These are phyloP conservation scores for Thera britannica DNA, from an alignment of 2,888 invertebrate species.

Conservation along the genomic window DNA sequence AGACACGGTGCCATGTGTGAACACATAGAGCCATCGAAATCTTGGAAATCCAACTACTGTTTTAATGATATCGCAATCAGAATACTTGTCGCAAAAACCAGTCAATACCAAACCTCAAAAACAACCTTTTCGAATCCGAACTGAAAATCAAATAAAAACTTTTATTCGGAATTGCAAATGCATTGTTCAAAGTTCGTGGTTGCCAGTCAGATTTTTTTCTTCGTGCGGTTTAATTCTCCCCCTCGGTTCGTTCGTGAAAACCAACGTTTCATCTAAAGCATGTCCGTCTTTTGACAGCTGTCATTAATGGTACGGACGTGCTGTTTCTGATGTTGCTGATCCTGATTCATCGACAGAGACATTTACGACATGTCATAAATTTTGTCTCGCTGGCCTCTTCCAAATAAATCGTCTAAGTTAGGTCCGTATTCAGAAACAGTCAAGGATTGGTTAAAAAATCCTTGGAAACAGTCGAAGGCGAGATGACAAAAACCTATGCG, in stretches of 20 bases:
- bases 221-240: slow-evolving; percentile 46
- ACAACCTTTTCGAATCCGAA: slow-evolving; percentile 18
- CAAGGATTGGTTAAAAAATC: no score
- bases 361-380: no score
- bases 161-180: slow-evolving; percentile 40
- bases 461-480: no score
- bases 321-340: no score
- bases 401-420: no score
- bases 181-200: slow-evolving; percentile 47
- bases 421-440: no score
- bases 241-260: slow-evolving; percentile 5
- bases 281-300: neutral
- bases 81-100: slow-evolving; percentile 11
- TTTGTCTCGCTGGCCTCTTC: no score
- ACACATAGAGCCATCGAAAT: neutral
- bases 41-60: neutral
- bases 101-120: slow-evolving; percentile 16
- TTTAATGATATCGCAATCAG: slow-evolving; percentile 1
- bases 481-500: no score
- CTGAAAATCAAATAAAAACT: slow-evolving; percentile 34
- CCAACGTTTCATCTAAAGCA: neutral
- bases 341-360: no score
- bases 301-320: no score
- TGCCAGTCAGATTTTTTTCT: slow-evolving; percentile 45
- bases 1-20: neutral